Base-by-base conservation (phyloP, 1,140 invertebrate genomes). In the Solenopsis fugax region DNA sequence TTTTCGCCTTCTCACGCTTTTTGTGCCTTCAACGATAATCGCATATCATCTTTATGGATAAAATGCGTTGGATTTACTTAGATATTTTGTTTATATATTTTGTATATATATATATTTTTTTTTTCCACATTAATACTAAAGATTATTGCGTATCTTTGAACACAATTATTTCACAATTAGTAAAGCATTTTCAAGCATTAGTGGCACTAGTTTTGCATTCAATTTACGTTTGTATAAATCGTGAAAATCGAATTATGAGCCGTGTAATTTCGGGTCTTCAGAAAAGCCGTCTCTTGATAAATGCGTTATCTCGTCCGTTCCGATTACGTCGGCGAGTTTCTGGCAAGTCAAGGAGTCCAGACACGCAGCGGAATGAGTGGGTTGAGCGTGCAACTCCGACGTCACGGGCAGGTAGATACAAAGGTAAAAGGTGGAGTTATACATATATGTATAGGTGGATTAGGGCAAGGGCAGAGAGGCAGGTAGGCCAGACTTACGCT, bases 401-500 rank as follows among this genome's bases (percentile, higher is more conserved):
- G 37, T 73, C 41, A 77, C 10, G 41, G 62, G 58, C 86, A 89
- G 85, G 86, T 90, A 90, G 86, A 64, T 62, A 72, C 50, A 86
- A 88, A 90, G 67, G 62, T 81, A 87, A 72, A 87, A 87, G 85
- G 62, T 60, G 9, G 77, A 71, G 29, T 76, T 62, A 73, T 21
- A 52, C 2, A 85, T 72, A 29, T 78, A 18, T 78, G 6, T 80
- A 86, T 86, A 65, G 80, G 54, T 77, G 73, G 80, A 91, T 65
- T 85, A 86, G 81, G 82, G 76, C 67, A 82, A 80, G 85, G 86
- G 87, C 77, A 85, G 76, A 62, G 41, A 56, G 41, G 85, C 85
- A 65, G 78, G 45, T 76, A 69, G 86, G 71, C 87, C 78, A 69
- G 86, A 75, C 87, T 76, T 86, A 60, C 65, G 64, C 67, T 77